These are phyloP conservation scores for Phyllotreta cruciferae DNA, from an alignment of 2,888 invertebrate genomes.

Conservation along the genomic window DNA sequence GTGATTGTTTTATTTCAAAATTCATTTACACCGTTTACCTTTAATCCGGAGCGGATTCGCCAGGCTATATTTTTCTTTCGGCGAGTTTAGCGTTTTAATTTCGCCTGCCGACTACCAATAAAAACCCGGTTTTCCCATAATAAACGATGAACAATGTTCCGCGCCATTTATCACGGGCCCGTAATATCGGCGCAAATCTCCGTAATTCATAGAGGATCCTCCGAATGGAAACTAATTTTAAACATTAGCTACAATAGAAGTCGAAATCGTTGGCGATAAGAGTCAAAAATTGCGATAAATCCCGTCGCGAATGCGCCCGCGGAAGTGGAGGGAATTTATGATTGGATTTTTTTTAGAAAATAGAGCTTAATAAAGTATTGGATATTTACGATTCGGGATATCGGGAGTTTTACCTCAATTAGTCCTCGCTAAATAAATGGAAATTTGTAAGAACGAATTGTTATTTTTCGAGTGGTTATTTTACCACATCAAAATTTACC, in stretches of 20 bases:
- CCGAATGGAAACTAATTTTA: slow-evolving; percentile 22
- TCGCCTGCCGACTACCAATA: background rate
- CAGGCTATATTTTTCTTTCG: slow-evolving; percentile 1
- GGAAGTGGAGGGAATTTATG: slow-evolving; percentile 6
- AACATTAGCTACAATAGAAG: slow-evolving; percentile 19
- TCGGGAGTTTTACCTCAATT: too few species aligned
- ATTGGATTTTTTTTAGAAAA: slow-evolving; percentile 1
- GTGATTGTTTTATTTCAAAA: background rate
- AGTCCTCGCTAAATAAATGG: too few species aligned
- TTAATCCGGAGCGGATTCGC: too few species aligned
- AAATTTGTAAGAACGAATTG: too few species aligned
- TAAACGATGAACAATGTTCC: slow-evolving; percentile 4
- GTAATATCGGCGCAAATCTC: slow-evolving; percentile 13
- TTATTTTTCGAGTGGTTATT: too few species aligned
- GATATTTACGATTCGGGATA: background rate
- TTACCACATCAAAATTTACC: too few species aligned
- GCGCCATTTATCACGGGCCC: slow-evolving; percentile 11
- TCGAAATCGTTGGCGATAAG: slow-evolving; percentile 17
- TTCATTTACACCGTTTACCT: background rate
- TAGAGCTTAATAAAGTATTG: slow-evolving; percentile 4
- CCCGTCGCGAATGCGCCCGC: slow-evolving; percentile 1
- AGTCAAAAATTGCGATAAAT: slow-evolving; percentile 19
- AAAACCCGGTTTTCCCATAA: background rate
- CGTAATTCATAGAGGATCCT: slow-evolving; percentile 15
- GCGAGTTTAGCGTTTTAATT: background rate